Evolutionary conservation across 64 coral and sea anemone species (phyloP).

Genomic region (Pachyseris speciosa): DNA sequence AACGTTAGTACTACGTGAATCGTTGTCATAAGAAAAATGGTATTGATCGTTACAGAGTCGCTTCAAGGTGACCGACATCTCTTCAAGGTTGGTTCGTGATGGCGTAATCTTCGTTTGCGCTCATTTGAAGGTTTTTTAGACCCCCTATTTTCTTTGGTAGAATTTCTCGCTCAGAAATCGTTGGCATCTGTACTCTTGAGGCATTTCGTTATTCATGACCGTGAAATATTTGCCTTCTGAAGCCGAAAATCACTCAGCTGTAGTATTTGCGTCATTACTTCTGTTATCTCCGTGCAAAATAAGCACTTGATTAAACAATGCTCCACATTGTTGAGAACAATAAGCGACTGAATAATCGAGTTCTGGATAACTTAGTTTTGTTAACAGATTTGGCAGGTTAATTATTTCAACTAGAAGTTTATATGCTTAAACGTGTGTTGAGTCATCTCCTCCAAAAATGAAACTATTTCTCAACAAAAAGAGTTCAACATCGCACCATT

Average conservation of each 20-base stretch:
- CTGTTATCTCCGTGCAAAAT: background rate
- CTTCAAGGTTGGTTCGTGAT: background rate
- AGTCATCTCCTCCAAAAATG: background rate
- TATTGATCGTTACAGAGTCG: background rate
- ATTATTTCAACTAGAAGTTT: background rate
- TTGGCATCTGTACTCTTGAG: background rate
- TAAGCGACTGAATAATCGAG: background rate
- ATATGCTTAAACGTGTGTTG: background rate
- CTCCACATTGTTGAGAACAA: background rate
- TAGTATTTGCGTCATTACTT: conserved; percentile 17
- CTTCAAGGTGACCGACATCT: background rate
- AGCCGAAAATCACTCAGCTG: background rate
- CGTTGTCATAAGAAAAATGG: no score
- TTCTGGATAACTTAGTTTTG: background rate
- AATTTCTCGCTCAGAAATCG: conserved; percentile 16
- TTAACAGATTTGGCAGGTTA: background rate
- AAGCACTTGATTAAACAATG: conserved; percentile 14
- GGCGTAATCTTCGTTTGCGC: background rate
- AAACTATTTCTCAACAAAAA: background rate
- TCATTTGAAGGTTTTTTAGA: background rate
- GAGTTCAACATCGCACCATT: background rate
- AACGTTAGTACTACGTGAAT: no score
- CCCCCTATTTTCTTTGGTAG: no score
- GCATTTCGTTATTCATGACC: background rate
- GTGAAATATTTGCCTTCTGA: background rate